Conservation (phyloP, 1,140 invertebrate genomes). For the Asbolus verrucosus region DNA sequence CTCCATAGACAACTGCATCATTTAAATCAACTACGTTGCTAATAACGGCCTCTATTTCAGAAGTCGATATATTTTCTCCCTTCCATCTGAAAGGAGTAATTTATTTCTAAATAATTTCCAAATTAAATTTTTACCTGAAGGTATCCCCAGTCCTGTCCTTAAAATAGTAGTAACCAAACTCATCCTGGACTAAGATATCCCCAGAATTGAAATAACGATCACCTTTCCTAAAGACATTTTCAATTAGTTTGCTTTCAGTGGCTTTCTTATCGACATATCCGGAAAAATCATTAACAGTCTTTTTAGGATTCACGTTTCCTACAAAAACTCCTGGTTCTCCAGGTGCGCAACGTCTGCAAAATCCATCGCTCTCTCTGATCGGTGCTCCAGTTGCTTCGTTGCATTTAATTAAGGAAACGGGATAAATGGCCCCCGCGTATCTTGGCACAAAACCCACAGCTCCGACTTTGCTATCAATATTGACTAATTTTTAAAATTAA, state of each 20-base stretch:
- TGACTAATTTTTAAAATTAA: slow-evolving; percentile 76
- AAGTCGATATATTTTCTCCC: slow-evolving; percentile 97
- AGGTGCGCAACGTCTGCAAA: slow-evolving; percentile 83
- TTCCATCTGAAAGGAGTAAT: slow-evolving; percentile 92
- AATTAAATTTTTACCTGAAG: slow-evolving; percentile 86
- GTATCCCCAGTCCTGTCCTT: slow-evolving; percentile 96
- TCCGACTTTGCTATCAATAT: slow-evolving; percentile 88
- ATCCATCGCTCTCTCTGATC: slow-evolving; percentile 75
- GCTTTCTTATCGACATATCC: slow-evolving; percentile 93
- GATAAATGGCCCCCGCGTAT: slow-evolving; percentile 74
- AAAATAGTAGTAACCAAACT: slow-evolving; percentile 95
- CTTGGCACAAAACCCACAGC: slow-evolving; percentile 93
- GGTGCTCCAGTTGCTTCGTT: slow-evolving; percentile 86
- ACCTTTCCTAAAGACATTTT: slow-evolving; percentile 86
- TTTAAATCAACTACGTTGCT: slow-evolving; percentile 81
- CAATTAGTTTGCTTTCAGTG: slow-evolving; percentile 91
- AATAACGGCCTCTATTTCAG: slow-evolving; percentile 95
- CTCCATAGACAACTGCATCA: slow-evolving; percentile 87
- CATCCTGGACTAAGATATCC: slow-evolving; percentile 92
- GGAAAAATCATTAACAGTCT: slow-evolving; percentile 75
- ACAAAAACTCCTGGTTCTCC: slow-evolving; percentile 79
- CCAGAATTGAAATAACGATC: slow-evolving; percentile 94
- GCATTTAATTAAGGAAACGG: slow-evolving; percentile 82
- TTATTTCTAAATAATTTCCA: no score
- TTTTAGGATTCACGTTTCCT: slow-evolving; percentile 83